Evolutionary conservation across 2,888 invertebrate species (phyloP), one percentile per base, ranked within the genome.

Genomic region (Torymus tubicola): DNA sequence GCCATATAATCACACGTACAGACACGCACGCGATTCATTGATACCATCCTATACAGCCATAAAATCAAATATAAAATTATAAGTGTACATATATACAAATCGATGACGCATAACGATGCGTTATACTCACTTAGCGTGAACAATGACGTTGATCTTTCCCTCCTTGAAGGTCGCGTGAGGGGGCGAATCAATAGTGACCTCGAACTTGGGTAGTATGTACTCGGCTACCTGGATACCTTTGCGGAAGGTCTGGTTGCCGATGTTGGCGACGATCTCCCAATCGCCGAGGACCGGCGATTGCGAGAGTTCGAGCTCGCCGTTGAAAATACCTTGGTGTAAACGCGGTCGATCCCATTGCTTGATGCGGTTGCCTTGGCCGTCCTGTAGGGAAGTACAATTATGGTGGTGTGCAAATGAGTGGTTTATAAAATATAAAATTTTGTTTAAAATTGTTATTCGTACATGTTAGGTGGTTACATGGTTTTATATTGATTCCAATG

Each of bases 201-300:
- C 95, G 91, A 98, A 99, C 89, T 98, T 98, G 0, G 99, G 99
- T 84, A 97, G 91, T 76, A 99, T 96, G 87, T 97, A 98, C 91
- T 97, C 96, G 10, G 97, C 97, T 8, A 98, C 96, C 88, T 96
- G 94, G 83, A 97, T 93, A 12, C 93, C 93, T 87, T 96, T 95
- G 78, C 94, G 93, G 88, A 94, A 94, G 13, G 91, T 92, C 88
- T 95, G 95, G 82, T 93, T 94, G 68, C 93, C 93, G 10, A 94
- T 92, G 18, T 91, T 92, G 0, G 94, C 94, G 82, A 95, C 94
- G 84, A 98, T 95, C 78, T 94, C 95, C 98, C 98, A 98, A 88
- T 95, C 93, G 42, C 98, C 98, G 24, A 97, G 92, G 18, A 96
- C 96, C 0, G 98, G 97, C 83, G 95, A 95, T 72, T 95, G 94